Percentiles rank a stretch among this genome's conserved stretches.
Conservation (phyloP, 2,113 vertebrate genomes). For the Myrmophylax atrothorax region DNA sequence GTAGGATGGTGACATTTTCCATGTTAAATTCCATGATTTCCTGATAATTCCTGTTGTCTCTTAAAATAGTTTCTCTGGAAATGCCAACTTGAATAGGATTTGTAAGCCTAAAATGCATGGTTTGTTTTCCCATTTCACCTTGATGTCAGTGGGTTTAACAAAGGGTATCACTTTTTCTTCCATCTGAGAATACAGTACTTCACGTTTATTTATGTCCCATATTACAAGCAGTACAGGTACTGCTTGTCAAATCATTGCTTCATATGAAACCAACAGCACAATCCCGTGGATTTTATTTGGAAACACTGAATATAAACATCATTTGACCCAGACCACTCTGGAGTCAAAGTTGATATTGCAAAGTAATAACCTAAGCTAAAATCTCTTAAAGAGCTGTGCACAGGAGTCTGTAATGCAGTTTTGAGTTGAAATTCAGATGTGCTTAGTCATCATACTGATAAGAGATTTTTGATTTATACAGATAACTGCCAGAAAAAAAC, state of each 20-base stretch:
- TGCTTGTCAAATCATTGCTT: neutral
- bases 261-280: neutral
- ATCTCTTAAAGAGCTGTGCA: neutral
- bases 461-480: neutral
- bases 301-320: neutral
- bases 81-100: neutral
- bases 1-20: neutral
- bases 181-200: neutral
- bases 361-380: neutral
- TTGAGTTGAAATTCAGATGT: constrained; percentile 9
- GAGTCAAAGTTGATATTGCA: neutral
- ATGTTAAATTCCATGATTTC: neutral
- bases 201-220: neutral
- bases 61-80: neutral
- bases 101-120: neutral
- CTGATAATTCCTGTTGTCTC: neutral
- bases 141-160: neutral
- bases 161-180: neutral
- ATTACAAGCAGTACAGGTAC: neutral
- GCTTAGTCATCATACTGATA: constrained; percentile 18
- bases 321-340: neutral
- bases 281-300: neutral
- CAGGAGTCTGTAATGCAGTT: neutral
- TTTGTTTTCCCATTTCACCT: neutral
- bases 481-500: neutral